Conservation (phyloP, 2,888 invertebrate genomes). For the Tupiocoris notatus region DNA sequence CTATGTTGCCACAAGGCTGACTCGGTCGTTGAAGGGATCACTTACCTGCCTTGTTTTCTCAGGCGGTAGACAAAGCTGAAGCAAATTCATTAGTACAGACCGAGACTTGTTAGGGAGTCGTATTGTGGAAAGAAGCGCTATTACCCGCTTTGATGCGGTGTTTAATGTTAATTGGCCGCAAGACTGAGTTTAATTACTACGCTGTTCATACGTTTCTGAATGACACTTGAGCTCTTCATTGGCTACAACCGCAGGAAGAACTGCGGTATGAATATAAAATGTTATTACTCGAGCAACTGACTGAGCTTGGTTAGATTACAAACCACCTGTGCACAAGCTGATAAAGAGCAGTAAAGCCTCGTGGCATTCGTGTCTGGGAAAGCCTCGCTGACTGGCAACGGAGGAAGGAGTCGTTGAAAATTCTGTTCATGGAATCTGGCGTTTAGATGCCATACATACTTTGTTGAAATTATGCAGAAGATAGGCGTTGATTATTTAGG, state of each 20-base stretch:
- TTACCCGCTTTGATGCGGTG: conserved; percentile 16
- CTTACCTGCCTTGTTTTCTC: conserved; percentile 1
- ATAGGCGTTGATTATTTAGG: no score
- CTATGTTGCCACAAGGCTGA: not conserved
- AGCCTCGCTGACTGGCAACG: no score
- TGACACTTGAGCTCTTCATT: not conserved
- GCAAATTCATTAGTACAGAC: conserved; percentile 25
- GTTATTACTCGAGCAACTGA: not conserved
- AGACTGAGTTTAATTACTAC: conserved; percentile 25
- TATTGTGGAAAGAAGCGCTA: conserved; percentile 10
- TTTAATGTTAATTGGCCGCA: conserved; percentile 33
- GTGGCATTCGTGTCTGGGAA: no score
- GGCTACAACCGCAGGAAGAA: not conserved
- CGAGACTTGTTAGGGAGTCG: not conserved
- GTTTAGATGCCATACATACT: no score
- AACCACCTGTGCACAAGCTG: not conserved
- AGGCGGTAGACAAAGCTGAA: not conserved
- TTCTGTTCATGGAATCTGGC: no score
- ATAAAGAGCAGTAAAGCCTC: not conserved
- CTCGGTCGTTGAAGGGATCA: not conserved
- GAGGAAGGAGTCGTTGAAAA: no score
- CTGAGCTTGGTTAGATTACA: not conserved
- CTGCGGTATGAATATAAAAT: not conserved
- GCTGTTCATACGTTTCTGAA: not conserved
- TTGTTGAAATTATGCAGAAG: no score